Base-by-base conservation (phyloP, 2,888 invertebrate genomes). In the Seira ritae region DNA sequence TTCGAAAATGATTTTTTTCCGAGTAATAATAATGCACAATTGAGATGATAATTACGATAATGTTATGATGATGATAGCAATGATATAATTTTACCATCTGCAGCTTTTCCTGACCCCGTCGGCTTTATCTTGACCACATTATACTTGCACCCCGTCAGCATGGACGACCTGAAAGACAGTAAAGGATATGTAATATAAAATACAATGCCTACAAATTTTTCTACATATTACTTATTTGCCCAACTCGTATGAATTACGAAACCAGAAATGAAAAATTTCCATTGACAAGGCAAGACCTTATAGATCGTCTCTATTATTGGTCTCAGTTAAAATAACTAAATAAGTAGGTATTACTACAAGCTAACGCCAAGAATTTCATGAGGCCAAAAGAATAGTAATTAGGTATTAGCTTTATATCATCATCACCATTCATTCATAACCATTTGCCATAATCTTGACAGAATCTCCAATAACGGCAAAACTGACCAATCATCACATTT, bases 111-210 rank as follows among this genome's bases (percentile, higher is more conserved):
- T 77, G 84, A 85, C 67, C 88, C 86, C 69, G 86, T 85, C 12
- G 90, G 87, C n/a, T 90, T 89, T 66, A 90, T 89, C 87, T 89
- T 89, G 74, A 90, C 86, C 50, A 91, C 87, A 78, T 90, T 90
- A 85, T 91, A 91, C 80, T 90, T 90, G 42, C 91, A 88, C 12
- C 90, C 91, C 2, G 90, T 89, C 17, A 88, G 72, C 77, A 88
- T 87, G 50, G 87, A 86, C 17, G 87, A 84, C 68, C 82, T 82
- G 55, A 55, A 76, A 70, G 6, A 74, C 17, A 72, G 20, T 37
- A 23, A 0, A 70, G 55, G 19, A 31, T 31, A 31, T 31, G 31
- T 31, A 4, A 31, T 8, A n/a, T n/a, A n/a, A n/a, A n/a, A n/a
- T n/a, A n/a, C n/a, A n/a, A n/a, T n/a, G n/a, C 2, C 24, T 23